Evolutionary conservation across 2,888 invertebrate species (phyloP).

Genomic region (Drosophila neotestacea): DNA sequence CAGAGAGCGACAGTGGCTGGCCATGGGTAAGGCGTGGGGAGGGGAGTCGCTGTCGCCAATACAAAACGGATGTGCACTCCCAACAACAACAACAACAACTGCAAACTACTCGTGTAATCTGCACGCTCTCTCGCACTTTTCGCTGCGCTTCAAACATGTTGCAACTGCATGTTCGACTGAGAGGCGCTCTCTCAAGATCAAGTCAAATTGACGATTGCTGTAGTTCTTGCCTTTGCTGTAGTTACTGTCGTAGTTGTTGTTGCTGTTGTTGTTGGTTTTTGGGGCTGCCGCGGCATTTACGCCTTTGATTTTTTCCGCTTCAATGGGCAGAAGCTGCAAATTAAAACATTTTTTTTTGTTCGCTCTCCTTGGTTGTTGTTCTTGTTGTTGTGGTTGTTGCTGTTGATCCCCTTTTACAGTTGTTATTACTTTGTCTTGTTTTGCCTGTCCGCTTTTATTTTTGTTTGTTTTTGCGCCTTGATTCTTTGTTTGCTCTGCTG

Average conservation of each 20-base stretch:
- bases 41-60: slow-evolving; percentile 72
- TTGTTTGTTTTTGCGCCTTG: slow-evolving; percentile 61
- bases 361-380: slow-evolving; percentile 27
- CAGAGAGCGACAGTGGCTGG: slow-evolving; percentile 11
- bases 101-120: slow-evolving; percentile 45
- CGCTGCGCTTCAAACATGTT: slow-evolving; percentile 65
- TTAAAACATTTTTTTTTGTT: slow-evolving; percentile 74
- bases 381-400: slow-evolving; percentile 9
- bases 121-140: slow-evolving; percentile 36
- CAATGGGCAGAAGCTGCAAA: slow-evolving; percentile 81
- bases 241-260: slow-evolving; percentile 31
- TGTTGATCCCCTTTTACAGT: slow-evolving; percentile 49
- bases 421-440: slow-evolving; percentile 36
- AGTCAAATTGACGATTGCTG: slow-evolving; percentile 36
- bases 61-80: slow-evolving; percentile 73
- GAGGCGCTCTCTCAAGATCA: slow-evolving; percentile 40
- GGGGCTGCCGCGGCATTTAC: slow-evolving; percentile 68
- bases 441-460: slow-evolving; percentile 28
- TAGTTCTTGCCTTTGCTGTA: background rate
- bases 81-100: slow-evolving; percentile 17
- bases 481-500: slow-evolving; percentile 80
- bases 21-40: slow-evolving; percentile 17
- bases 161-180: slow-evolving; percentile 32
- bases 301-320: slow-evolving; percentile 81
- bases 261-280: slow-evolving; percentile 50